Conservation (phyloP, 2,888 invertebrate genomes). For the Arrhopalites spinosus region DNA sequence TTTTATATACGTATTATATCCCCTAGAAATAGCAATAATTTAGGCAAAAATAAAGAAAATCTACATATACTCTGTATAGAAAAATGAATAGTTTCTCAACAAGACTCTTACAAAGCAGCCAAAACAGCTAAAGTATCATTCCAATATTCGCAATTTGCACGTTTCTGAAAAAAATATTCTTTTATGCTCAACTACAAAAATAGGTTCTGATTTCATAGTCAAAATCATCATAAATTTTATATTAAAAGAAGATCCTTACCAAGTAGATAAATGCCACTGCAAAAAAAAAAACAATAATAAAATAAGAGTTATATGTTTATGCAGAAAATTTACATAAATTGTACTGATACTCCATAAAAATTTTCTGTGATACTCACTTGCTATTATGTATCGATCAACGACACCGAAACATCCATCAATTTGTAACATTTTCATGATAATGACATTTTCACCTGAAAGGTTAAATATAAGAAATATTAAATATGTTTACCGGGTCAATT, state of each 20-base stretch:
- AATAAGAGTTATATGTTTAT: too few relatives aligned
- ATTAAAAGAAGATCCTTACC: conserved; percentile 11
- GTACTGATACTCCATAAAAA: too few relatives aligned
- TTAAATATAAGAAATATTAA: neutral
- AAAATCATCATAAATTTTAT: too few relatives aligned
- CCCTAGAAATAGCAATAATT: too few relatives aligned
- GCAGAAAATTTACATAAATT: too few relatives aligned
- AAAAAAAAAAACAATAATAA: too few relatives aligned
- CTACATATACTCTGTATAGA: neutral
- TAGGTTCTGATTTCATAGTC: too few relatives aligned
- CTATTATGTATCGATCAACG: conserved; percentile 30
- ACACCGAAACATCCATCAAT: conserved; percentile 29
- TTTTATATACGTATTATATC: neutral
- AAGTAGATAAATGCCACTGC: conserved; percentile 37
- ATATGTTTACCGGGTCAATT: too few relatives aligned
- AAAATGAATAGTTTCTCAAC: neutral
- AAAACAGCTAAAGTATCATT: neutral
- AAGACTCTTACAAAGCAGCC: conserved; percentile 22
- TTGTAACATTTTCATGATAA: conserved; percentile 26
- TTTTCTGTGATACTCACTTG: too few relatives aligned
- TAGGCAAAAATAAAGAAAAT: too few relatives aligned
- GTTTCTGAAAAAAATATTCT: too few relatives aligned
- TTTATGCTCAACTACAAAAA: too few relatives aligned
- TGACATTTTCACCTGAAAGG: conserved; percentile 26
- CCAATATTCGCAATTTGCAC: neutral